Evolutionary conservation across 2,888 invertebrate species (phyloP), one percentile per base, ranked within the genome.

Genomic region (Onthophagus sagittarius): DNA sequence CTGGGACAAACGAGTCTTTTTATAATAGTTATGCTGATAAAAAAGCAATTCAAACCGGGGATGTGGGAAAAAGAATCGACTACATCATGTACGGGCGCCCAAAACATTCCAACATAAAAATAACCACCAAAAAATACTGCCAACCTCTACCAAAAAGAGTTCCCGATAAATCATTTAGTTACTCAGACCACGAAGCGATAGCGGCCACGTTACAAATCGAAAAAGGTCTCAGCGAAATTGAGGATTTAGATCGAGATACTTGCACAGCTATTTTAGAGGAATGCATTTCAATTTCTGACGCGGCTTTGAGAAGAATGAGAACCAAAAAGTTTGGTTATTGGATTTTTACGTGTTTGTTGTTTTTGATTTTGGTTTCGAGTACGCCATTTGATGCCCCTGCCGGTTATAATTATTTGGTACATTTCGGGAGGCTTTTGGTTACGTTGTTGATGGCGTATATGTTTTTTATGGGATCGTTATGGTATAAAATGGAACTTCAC

Each of bases 151-250:
- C 93, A 77, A 88, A 90, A 71, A 88, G 92, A 79, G 91, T 96
- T 62, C 93, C 95, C 0, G 89, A 88, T 15, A 86, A 89, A 77
- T 82, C 87, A 71, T 94, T 92, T 80, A 95, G 95, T 79, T 96
- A 92, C 85, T 96, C 97, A 0, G 97, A 97, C 84, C 97, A 97
- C 83, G 96, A 97, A 85, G 96, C 95, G 11, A 91, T 97, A 5
- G 85, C 89, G 75, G 89, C 93, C 5, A 89, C 83, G 9, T 81
- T 90, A 62, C 78, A 78, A 73, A 79, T 87, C 82, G 73, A 75
- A 69, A 75, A 73, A 39, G 64, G 70, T 3, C 70, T 9, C n/a
- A 71, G 67, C 71, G 70, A 72, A 15, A 72, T 75, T 62, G 63
- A 72, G 39, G 77, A 81, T 71, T 71, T 76, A 11, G 78, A 77